Conservation (phyloP, 2,797 vertebrate genomes). For the Champsocephalus gunnari region DNA sequence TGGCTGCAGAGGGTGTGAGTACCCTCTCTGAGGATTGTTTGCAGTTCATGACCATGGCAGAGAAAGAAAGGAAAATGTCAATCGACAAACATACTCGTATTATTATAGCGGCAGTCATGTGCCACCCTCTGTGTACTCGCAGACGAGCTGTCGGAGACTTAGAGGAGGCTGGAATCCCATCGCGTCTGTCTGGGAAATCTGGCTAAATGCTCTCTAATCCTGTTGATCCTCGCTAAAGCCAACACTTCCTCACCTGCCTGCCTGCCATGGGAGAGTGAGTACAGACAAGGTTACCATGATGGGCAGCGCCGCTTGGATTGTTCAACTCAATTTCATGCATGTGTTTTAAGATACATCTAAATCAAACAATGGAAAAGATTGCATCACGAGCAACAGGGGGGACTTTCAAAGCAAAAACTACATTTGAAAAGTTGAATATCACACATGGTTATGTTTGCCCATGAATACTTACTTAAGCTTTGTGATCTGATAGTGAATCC, state of each 20-base stretch:
- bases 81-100: slow-evolving; percentile 61
- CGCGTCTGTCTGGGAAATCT: slow-evolving; percentile 81
- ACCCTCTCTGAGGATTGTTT: slow-evolving; percentile 63
- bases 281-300: slow-evolving; percentile 39
- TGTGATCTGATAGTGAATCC: background rate
- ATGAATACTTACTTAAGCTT: background rate
- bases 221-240: slow-evolving; percentile 79
- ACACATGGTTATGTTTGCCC: background rate
- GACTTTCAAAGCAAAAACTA: no score
- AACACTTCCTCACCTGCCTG: slow-evolving; percentile 83
- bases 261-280: slow-evolving; percentile 77
- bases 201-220: slow-evolving; percentile 84
- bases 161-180: slow-evolving; percentile 76
- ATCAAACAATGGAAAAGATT: slow-evolving; percentile 3
- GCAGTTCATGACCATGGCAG: slow-evolving; percentile 65
- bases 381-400: background rate
- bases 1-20: slow-evolving; percentile 29
- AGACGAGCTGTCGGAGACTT: slow-evolving; percentile 68
- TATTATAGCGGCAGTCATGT: slow-evolving; percentile 69
- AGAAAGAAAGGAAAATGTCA: slow-evolving; percentile 55
- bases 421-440: background rate
- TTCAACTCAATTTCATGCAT: background rate
- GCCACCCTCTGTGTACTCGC: slow-evolving; percentile 64
- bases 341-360: slow-evolving; percentile 17
- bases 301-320: slow-evolving; percentile 23